Evolutionary conservation across 2,113 vertebrate species (phyloP).

Genomic region (Xyliphius kryptos): DNA sequence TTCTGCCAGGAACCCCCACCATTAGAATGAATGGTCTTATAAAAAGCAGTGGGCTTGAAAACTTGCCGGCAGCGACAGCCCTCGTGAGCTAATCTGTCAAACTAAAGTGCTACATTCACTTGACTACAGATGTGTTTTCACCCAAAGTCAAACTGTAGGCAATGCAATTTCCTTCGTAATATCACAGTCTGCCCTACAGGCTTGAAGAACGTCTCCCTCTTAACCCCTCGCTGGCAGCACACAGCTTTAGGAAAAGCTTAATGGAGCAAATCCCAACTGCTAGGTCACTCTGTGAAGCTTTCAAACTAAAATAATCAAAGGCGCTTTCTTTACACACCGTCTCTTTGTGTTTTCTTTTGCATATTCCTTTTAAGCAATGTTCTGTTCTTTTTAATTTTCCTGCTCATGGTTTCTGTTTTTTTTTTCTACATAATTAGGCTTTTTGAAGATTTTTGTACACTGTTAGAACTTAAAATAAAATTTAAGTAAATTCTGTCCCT

Average conservation of each 20-base stretch:
- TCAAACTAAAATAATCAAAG: too few species aligned
- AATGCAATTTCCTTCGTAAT: slow-evolving; percentile 2
- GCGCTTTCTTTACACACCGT: too few species aligned
- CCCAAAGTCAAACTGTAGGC: neutral
- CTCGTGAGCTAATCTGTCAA: slow-evolving; percentile 25
- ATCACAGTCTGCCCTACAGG: neutral
- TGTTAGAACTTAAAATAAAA: too few species aligned
- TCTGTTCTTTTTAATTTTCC: too few species aligned
- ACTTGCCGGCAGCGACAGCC: neutral
- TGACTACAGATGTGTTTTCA: neutral
- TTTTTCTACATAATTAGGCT: too few species aligned
- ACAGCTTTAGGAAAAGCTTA: slow-evolving; percentile 3
- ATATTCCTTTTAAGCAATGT: too few species aligned
- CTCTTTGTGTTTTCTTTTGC: too few species aligned
- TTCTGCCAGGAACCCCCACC: slow-evolving; percentile 9
- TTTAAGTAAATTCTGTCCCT: too few species aligned
- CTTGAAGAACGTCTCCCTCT: neutral
- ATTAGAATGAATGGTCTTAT: slow-evolving; percentile 17
- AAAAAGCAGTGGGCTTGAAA: slow-evolving; percentile 2
- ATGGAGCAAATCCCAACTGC: neutral
- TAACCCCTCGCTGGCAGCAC: slow-evolving; percentile 9
- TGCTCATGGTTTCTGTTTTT: too few species aligned
- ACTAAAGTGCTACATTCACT: neutral
- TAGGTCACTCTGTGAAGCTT: neutral
- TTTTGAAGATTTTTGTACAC: too few species aligned